Evolutionary conservation across 2,113 vertebrate genomes (phyloP), one percentile per base, ranked within the genome.

Genomic region (Cathartes aura): DNA sequence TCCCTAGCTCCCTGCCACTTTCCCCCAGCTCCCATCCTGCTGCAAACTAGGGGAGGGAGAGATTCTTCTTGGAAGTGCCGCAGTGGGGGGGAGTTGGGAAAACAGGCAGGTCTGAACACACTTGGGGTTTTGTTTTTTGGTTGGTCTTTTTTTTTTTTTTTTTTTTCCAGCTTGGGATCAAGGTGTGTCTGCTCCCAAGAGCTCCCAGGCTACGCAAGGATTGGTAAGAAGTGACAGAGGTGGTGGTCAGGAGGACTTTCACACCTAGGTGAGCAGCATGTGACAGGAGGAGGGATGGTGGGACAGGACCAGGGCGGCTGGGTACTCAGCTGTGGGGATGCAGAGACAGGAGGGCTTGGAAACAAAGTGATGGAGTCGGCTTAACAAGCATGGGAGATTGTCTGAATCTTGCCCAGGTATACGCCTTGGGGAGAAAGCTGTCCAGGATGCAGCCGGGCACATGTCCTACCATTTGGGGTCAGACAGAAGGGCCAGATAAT

Each of bases 251-350:
- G 34, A 60, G 52, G 53, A 68, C 34, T 38, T 75, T 52, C 19
- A 5, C 55, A 38, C 34, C 11, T 30, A 3, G 10, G 38, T n/a
- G 62, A 68, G 38, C 62, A 47, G 29, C 0, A 0, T 30, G 29
- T 30, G n/a, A 17, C 1, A 4, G 42, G 15, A 73, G 38, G 34
- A 58, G 15, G 45, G 59, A 26, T 7, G 24, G 23, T 56, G 48
- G 27, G 26, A 50, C 19, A 29, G 63, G 48, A 82, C 18, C 13
- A 53, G 55, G 15, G 16, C 2, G 5, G 20, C 17, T 40, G 63
- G 48, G 48, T 42, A 36, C 17, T 32, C 26, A 34, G 47, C 22
- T 60, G 18, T 50, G 38, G 38, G 34, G 67, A 47, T 40, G 53
- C 12, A 58, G 59, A 58, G 22, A 19, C 5, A 43, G 52, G 32